Conservation (phyloP, 1,140 invertebrate genomes). For the Panagrolaimus sp. region DNA sequence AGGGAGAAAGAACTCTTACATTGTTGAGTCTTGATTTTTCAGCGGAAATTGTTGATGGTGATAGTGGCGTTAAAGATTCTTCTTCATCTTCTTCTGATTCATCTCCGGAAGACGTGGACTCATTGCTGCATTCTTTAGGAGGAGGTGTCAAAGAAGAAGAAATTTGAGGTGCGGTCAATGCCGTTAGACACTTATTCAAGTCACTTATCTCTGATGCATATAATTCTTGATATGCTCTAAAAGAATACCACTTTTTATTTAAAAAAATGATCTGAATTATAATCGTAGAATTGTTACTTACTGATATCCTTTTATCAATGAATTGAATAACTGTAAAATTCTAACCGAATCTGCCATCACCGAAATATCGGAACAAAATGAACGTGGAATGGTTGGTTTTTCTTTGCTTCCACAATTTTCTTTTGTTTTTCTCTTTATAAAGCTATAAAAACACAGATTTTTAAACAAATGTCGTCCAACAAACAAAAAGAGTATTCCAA, state of each 20-base stretch:
- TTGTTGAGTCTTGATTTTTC: too few species aligned
- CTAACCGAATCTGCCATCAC: constrained; percentile 3
- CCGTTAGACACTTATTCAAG: neutral
- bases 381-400: neutral
- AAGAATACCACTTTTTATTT: neutral
- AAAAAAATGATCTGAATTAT: neutral
- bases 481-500: too few species aligned
- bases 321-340: neutral
- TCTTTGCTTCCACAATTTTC: neutral
- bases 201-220: neutral
- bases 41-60: too few species aligned
- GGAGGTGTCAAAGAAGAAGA: too few species aligned
- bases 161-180: neutral
- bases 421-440: too few species aligned
- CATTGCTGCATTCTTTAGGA: too few species aligned
- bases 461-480: too few species aligned
- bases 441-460: too few species aligned
- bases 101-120: too few species aligned
- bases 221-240: constrained; percentile 6
- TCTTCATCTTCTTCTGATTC: too few species aligned
- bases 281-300: neutral
- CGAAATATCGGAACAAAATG: constrained; percentile 4
- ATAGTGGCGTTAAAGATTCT: too few species aligned
- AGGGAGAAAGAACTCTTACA: too few species aligned
- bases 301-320: neutral